Percentiles rank a stretch among this genome's conserved stretches.
Conservation (phyloP, 2,797 vertebrate genomes). For the Notamacropus eugenii region DNA sequence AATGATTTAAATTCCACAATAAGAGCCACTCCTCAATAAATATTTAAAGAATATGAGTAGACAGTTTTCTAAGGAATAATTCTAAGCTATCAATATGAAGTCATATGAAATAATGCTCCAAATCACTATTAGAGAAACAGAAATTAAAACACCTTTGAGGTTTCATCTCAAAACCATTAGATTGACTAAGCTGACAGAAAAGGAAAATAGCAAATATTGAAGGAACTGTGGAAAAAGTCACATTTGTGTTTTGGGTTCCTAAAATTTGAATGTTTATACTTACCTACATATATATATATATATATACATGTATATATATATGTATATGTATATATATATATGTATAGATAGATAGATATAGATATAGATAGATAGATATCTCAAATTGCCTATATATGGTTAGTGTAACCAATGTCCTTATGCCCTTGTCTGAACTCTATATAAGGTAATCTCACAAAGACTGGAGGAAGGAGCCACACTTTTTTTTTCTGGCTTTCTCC, state of each 20-base stretch:
- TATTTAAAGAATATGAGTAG: not conserved
- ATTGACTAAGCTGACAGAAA: not conserved
- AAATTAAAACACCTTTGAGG: not conserved
- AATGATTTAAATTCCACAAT: not conserved
- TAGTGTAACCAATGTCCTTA: too few relatives aligned
- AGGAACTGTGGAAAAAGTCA: not conserved
- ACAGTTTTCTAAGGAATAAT: not conserved
- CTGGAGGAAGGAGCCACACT: too few relatives aligned
- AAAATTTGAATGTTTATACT: too few relatives aligned
- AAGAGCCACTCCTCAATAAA: not conserved
- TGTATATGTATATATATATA: too few relatives aligned
- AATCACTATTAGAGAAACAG: not conserved
- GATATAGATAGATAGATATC: too few relatives aligned
- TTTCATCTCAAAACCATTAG: not conserved
- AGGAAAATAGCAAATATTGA: not conserved
- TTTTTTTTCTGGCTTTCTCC: too few relatives aligned
- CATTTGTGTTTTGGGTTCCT: not conserved
- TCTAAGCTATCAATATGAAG: not conserved
- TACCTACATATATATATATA: too few relatives aligned
- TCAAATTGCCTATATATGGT: too few relatives aligned
- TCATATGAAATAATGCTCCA: not conserved
- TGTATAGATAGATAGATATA: too few relatives aligned
- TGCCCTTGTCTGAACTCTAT: too few relatives aligned
- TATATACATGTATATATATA: too few relatives aligned
- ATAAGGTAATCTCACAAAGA: too few relatives aligned